A percentile compares a stretch with the other conserved stretches of the same genome.
phyloP scores from a whole-genome alignment of 2,888 invertebrate species.

The Drosophila barbarae region DNA sequence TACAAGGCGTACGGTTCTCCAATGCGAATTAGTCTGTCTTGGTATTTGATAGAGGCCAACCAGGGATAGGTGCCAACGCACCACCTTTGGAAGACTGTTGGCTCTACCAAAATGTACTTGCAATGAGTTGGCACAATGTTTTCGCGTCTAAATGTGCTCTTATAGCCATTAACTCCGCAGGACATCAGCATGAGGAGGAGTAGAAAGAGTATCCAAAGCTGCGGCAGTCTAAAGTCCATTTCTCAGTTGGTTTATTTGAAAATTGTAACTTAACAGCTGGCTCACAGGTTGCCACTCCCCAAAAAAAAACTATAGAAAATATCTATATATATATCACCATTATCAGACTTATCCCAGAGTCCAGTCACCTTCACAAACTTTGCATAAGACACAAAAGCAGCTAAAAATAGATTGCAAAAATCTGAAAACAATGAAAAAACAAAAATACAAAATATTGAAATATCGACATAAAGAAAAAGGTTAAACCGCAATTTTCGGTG shows the following conservation, averaged over 20 bases:
- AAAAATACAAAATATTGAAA: constrained; percentile 8
- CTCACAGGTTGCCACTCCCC: not conserved
- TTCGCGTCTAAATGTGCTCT: too few species aligned
- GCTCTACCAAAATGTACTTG: constrained; percentile 19
- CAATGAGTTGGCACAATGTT: constrained; percentile 38
- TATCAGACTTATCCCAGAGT: constrained; percentile 13
- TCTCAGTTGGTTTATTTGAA: not conserved
- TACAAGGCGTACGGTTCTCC: constrained; percentile 50
- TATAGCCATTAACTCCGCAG: not conserved
- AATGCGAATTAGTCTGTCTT: constrained; percentile 44
- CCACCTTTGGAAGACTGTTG: constrained; percentile 7
- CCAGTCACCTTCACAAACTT: constrained; percentile 35
- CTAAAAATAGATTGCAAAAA: constrained; percentile 39
- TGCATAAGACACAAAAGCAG: constrained; percentile 31
- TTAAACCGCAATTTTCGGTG: constrained; percentile 25
- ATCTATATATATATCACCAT: not conserved
- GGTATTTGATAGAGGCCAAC: constrained; percentile 46
- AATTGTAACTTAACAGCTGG: not conserved
- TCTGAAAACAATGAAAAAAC: not conserved
- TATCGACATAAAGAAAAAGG: constrained; percentile 12
- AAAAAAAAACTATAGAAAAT: not conserved
- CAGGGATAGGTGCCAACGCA: constrained; percentile 50
- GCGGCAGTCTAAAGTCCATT: not conserved
- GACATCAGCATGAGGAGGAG: not conserved
- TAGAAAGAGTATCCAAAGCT: not conserved